Evolutionary conservation across 2,888 invertebrate species (phyloP), one percentile per base, ranked within the genome.

Genomic region (Aromia moschata): DNA sequence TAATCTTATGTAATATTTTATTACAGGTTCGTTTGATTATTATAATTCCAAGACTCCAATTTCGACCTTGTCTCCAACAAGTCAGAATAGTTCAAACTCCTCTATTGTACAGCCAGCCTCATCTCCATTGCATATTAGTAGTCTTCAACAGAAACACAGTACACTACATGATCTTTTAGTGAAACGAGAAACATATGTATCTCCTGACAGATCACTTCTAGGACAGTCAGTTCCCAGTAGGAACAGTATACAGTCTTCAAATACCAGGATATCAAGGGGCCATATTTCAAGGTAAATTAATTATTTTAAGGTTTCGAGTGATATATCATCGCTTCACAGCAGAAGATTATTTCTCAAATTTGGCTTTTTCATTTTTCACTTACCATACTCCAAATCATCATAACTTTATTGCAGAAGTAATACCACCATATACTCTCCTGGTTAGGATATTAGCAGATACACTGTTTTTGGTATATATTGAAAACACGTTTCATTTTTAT

Each of bases 111-210:
- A 80, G 52, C 83, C 84, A 11, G 81, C 83, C 40, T 83, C 84
- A 9, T 82, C 84, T 16, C 80, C 82, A 1, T 71, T 78, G 43
- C 82, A 82, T 46, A 65, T 77, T 10, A 71, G 69, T 37, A 62
- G 69, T 16, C 52, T 74, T 9, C 79, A 76, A 58, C 77, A 76
- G 41, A 80, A 77, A 62, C 84, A 77, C 54, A 85, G 86, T 1
- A 79, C 87, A 18, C 89, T 91, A 47, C 90, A 90, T 72, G 79
- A 93, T 62, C 78, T 92, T 47, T 78, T 92, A 47, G 83, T 90
- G 72, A 88, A 89, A 67, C 86, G 88, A 76, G 88, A 88, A 64
- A 83, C 83, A 54, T 83, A 83, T 33, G 81, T 82, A 69, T 84
- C 84, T 10, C 82, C 84, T 11, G 84, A 84, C 61, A 84, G 86